Evolutionary conservation across 2,797 vertebrate species (phyloP).

Genomic region (Todus mexicanus): DNA sequence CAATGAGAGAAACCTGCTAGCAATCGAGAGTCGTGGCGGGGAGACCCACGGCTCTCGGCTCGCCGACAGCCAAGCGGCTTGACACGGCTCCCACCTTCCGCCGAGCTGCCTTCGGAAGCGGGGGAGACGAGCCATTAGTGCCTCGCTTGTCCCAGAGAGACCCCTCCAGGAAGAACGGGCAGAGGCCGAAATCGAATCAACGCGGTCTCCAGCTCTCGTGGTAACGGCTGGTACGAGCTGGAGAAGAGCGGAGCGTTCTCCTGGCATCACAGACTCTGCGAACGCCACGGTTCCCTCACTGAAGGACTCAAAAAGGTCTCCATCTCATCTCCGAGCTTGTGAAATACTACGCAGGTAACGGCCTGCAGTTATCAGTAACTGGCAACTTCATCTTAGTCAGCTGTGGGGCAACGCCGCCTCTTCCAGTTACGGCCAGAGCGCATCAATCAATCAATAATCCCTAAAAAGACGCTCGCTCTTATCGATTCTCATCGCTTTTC

Average conservation of each 20-base stretch:
- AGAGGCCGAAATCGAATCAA: background rate
- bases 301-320: background rate
- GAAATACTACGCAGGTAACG: background rate
- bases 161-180: background rate
- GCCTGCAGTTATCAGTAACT: constrained; percentile 35
- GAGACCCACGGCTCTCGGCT: constrained; percentile 49
- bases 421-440: constrained; percentile 34
- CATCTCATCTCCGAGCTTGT: background rate
- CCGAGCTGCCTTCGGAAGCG: constrained; percentile 4
- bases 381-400: constrained; percentile 71
- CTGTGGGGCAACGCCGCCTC: constrained; percentile 38
- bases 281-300: background rate
- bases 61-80: constrained; percentile 40
- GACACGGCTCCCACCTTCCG: constrained; percentile 30
- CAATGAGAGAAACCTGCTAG: constrained; percentile 82
- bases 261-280: background rate
- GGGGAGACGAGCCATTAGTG: background rate
- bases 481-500: constrained; percentile 50
- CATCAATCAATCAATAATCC: constrained; percentile 69
- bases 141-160: background rate
- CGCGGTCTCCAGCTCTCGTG: background rate
- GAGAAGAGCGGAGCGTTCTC: fast-evolving
- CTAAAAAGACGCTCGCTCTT: constrained; percentile 37
- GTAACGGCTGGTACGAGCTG: background rate
- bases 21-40: constrained; percentile 52